Evolutionary conservation across 2,113 vertebrate genomes (phyloP).

Genomic region (Heliornis fulica): DNA sequence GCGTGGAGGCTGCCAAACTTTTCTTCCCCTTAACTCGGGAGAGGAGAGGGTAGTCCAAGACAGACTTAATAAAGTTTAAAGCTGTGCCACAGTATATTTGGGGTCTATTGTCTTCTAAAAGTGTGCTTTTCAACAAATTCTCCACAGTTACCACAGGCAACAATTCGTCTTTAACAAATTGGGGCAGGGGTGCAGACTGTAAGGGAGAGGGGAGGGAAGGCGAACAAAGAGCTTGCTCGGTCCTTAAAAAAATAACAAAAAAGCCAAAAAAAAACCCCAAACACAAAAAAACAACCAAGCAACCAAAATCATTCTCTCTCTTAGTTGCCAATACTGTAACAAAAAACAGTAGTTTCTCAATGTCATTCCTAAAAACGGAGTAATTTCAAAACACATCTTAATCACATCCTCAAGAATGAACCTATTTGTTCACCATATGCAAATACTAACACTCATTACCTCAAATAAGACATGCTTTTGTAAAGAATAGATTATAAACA

Average conservation of each 20-base stretch:
- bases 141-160: conserved; percentile 68
- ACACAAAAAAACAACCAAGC: too few relatives aligned
- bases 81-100: conserved; percentile 73
- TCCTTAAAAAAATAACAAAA: not conserved
- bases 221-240: conserved; percentile 3
- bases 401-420: not conserved
- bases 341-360: not conserved
- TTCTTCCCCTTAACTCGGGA: conserved; percentile 73
- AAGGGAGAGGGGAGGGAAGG: not conserved
- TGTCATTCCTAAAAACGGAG: not conserved
- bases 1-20: conserved; percentile 81
- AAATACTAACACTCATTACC: not conserved
- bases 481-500: not conserved
- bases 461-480: not conserved
- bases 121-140: conserved; percentile 67
- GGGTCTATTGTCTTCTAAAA: conserved; percentile 68
- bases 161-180: conserved; percentile 59
- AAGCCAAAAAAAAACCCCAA: not conserved
- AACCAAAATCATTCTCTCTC: not conserved
- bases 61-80: conserved; percentile 82
- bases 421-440: not conserved
- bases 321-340: not conserved
- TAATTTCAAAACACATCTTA: not conserved
- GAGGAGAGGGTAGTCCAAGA: conserved; percentile 65
- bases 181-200: not conserved